These are phyloP conservation scores for Hybos culiciformis DNA, from an alignment of 2,888 invertebrate genomes.

Conservation along the genomic window DNA sequence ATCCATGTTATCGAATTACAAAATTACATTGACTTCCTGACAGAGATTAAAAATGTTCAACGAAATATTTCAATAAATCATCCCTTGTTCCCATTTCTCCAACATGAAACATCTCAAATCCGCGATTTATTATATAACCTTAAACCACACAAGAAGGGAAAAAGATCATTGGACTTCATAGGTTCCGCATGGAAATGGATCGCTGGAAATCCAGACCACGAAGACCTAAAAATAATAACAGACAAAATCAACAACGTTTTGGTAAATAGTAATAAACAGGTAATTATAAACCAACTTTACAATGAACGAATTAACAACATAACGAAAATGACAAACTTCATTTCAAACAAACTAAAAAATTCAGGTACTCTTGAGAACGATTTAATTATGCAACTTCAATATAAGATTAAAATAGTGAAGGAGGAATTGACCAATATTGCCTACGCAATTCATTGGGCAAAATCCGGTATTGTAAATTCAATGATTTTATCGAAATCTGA, in stretches of 20 bases:
- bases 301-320: conserved; percentile 7
- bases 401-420: conserved; percentile 12
- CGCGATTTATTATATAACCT: not conserved
- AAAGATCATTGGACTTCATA: not conserved
- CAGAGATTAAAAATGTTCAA: conserved; percentile 1
- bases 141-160: not conserved
- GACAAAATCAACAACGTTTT: conserved; percentile 6
- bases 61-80: not conserved
- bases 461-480: conserved; percentile 12
- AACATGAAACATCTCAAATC: not conserved
- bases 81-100: not conserved
- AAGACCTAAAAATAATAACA: conserved; percentile 2
- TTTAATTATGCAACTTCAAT: conserved; percentile 8
- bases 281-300: conserved; percentile 6
- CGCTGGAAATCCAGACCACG: not conserved
- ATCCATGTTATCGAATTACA: conserved; percentile 9
- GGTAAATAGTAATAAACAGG: conserved; percentile 4
- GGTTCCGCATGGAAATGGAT: not conserved
- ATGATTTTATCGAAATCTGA: conserved; percentile 13
- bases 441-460: conserved; percentile 14
- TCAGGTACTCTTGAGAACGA: conserved; percentile 5
- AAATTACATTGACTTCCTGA: not conserved
- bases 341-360: conserved; percentile 7
- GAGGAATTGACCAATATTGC: conserved; percentile 12
- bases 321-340: conserved; percentile 10